Base-by-base conservation (phyloP, 1,140 invertebrate species). In the Rhopalosiphum padi region DNA sequence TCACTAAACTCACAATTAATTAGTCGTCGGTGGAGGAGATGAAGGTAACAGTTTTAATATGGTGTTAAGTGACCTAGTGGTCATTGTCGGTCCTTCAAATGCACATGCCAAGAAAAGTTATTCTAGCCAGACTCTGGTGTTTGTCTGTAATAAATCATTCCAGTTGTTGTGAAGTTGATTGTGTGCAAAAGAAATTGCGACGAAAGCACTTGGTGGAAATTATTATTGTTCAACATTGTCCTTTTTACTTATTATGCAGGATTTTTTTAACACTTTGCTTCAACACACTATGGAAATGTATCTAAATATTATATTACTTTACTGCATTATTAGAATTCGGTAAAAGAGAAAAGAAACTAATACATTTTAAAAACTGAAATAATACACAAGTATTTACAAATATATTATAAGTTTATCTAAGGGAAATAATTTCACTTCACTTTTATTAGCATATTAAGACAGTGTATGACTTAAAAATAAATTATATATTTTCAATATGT, bases 11-110 rank as follows among this genome's bases (percentile, higher is more conserved):
- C 30, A 25, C 30, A 35, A 92, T 92, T 48, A 82, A 92, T 92
- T 92, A 92, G 22, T 91, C 43, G 30, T 48, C 22, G 90, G 30
- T 23, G 41, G 68, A 43, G 21, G 6, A 77, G 46, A 92, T 5
- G n/a, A 37, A 48, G 46, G 91, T 92, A 77, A 46, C 30, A 41
- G 60, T 91, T 46, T 92, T 82, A 92, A 91, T 91, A 82, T 51
- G n/a, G 68, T 85, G 91, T 92, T 92, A 92, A 85, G 91, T 92
- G 91, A 92, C 91, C 91, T 92, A 92, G 68, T 35, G 91, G 91
- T 92, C 91, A 92, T 82, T 92, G 46, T 18, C 22, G 68, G 77
- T 77, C 46, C 68, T 43, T 91, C 68, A 37, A 91, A 60, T 51
- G n/a, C 91, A 48, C 91, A 83, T 92, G 68, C 68, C 68, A 92